Conservation (phyloP, 1,140 invertebrate species). For the Cotesia chilonis region DNA sequence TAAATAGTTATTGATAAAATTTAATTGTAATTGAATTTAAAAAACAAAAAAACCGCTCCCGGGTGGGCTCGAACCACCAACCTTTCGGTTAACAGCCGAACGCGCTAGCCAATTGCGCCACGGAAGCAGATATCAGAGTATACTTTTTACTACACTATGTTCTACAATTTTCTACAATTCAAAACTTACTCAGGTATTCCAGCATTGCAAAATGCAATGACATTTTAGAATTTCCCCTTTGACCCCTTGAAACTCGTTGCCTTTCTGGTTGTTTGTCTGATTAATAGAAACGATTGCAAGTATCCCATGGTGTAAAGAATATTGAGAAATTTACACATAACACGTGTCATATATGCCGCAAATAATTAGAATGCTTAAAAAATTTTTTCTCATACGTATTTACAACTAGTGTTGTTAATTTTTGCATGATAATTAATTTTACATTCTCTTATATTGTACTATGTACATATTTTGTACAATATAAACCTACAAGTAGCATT, state of each 20-base stretch:
- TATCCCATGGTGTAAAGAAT: conserved; percentile 13
- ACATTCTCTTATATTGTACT: no score
- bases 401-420: no score
- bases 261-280: conserved; percentile 10
- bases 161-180: no score
- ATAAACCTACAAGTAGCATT: no score
- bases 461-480: no score
- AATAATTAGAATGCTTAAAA: no score
- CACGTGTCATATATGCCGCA: no score
- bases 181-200: not conserved
- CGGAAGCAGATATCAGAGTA: conserved; percentile 68
- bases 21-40: not conserved
- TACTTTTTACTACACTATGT: no score
- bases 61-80: conserved; percentile 87
- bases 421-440: no score
- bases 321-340: conserved; percentile 17
- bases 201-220: conserved; percentile 26
- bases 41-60: conserved; percentile 70
- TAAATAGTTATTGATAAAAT: no score
- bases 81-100: conserved; percentile 88
- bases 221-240: conserved; percentile 15
- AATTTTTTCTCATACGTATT: no score
- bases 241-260: conserved; percentile 1
- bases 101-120: conserved; percentile 85
- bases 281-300: conserved; percentile 24